Base-by-base conservation (phyloP, 2,797 vertebrate genomes). In the Enoplosus armatus region DNA sequence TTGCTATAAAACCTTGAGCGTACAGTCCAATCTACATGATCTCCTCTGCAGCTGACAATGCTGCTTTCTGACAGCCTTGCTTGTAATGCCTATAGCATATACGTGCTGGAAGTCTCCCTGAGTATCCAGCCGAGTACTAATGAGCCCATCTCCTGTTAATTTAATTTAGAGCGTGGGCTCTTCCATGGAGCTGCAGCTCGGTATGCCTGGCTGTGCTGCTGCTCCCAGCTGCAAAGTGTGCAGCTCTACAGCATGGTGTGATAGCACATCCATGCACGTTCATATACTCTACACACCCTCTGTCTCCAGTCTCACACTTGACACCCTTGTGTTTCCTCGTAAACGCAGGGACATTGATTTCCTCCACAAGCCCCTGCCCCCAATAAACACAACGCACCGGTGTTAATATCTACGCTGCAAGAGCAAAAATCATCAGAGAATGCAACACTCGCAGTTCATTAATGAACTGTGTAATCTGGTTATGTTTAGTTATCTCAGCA, bases 81-180 rank as follows among this genome's bases (percentile, higher is more conserved):
- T 73, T 81, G 64, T 71, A 27, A 64, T 74, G 60, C 84, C 81
- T 68, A 39, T 68, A 78, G 82, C 77, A 43, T 45, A 50, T 61
- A 72, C 48, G 72, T 61, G 77, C 81, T 50, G 8, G 26, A 71
- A 67, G 84, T 55, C 85, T 92, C 78, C 73, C 87, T 15, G 64
- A 81, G 78, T 82, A 83, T 78, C 86, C 75, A 81, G 83, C 74
- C 53, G 27, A 82, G 84, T 71, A 74, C 90, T 92, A 93, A 93
- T 91, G 86, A 93, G 86, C 79, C 82, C 73, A 84, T 88, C 83
- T 89, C 80, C 69, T 58, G 75, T 85, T 91, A 85, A 92, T 93
- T 90, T 77, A 73, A 92, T 92, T 91, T 82, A 58, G 54, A 88
- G 79, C 60, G 37, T 61, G 66, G 75, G 87, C 74, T 82, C 75